Percentiles rank a stretch among this genome's conserved stretches.
These are phyloP conservation scores for Bufo gargarizans DNA, from an alignment of 2,113 vertebrate species.

Conservation along the genomic window DNA sequence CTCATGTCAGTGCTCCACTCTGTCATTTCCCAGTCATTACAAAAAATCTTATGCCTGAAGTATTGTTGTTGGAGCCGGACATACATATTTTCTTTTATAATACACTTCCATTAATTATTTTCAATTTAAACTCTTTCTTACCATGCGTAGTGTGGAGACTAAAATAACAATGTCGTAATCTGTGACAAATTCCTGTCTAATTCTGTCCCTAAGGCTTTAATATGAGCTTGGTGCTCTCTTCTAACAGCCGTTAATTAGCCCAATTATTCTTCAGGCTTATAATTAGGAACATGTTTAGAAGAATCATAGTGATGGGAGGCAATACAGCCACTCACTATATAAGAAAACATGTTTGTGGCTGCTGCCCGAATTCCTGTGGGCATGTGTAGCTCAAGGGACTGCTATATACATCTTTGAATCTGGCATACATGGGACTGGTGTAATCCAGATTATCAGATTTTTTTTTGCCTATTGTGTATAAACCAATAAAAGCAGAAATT, in stretches of 20 bases:
- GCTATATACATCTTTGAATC: neutral
- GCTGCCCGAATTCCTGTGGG: neutral
- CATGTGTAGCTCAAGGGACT: neutral
- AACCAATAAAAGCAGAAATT: too few species aligned
- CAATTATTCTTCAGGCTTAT: slow-evolving; percentile 25
- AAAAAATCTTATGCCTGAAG: too few species aligned
- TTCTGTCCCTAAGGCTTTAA: slow-evolving; percentile 26
- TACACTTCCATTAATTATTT: neutral
- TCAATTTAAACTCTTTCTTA: neutral
- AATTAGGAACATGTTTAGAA: slow-evolving; percentile 36
- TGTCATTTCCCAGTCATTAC: too few species aligned
- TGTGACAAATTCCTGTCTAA: slow-evolving; percentile 19
- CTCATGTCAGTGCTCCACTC: too few species aligned
- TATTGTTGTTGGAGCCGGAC: neutral
- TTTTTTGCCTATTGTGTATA: neutral
- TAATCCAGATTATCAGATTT: neutral
- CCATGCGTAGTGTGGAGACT: neutral
- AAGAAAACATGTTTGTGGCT: neutral
- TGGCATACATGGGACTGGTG: neutral
- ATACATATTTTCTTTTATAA: neutral
- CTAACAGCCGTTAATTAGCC: slow-evolving; percentile 29
- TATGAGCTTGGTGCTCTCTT: neutral
- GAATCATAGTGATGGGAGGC: neutral
- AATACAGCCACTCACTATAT: neutral
- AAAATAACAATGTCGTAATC: slow-evolving; percentile 27